Evolutionary conservation across 2,113 vertebrate genomes (phyloP).

Genomic region (Caretta caretta): DNA sequence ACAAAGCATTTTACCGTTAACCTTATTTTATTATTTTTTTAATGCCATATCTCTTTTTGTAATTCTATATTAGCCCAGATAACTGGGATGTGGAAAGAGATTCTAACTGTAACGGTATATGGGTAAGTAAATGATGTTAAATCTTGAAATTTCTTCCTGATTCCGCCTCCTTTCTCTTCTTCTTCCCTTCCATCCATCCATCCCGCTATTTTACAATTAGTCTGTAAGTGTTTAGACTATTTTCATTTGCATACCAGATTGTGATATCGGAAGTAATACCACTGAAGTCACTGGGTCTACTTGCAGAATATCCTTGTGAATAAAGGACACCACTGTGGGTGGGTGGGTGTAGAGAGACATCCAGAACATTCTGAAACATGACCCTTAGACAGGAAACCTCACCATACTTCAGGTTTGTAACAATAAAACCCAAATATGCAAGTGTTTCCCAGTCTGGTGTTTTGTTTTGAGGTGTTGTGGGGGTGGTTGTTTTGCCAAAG

Average conservation of each 20-base stretch:
- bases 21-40: neutral
- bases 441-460: neutral
- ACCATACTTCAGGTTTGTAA: neutral
- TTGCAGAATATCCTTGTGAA: neutral
- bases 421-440: neutral
- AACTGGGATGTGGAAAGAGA: constrained; percentile 78
- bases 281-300: neutral
- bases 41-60: neutral
- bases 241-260: neutral
- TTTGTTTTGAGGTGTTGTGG: neutral
- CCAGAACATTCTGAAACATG: neutral
- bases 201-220: neutral
- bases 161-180: neutral
- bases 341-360: neutral
- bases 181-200: neutral
- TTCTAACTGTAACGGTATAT: constrained; percentile 86
- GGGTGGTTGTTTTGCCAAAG: neutral
- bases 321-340: neutral
- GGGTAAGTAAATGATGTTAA: constrained; percentile 72
- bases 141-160: neutral
- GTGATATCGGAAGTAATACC: neutral
- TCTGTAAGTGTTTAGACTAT: neutral
- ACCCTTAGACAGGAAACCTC: neutral
- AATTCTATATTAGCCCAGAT: constrained; percentile 70
- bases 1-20: neutral